A percentile compares a stretch with the other conserved stretches of the same genome.
Evolutionary conservation across 2,113 vertebrate genomes (phyloP).

Genomic region (Pheucticus melanocephalus): DNA sequence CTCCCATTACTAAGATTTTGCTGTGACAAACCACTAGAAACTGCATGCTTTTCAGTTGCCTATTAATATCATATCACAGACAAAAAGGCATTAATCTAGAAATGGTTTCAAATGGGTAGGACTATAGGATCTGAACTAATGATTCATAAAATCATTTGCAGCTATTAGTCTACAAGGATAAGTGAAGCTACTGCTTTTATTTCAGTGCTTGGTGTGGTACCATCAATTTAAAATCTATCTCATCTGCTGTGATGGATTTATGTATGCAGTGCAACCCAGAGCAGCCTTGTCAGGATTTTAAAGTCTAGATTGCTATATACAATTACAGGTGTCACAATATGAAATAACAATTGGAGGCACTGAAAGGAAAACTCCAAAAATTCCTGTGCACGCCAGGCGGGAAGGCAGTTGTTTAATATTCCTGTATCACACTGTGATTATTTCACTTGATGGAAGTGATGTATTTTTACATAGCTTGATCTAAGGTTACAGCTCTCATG

Average conservation of each 20-base stretch:
- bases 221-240: constrained; percentile 70
- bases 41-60: not conserved
- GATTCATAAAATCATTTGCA: constrained; percentile 75
- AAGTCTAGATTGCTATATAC: constrained; percentile 50
- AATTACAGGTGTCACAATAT: constrained; percentile 64
- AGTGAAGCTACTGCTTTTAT: constrained; percentile 64
- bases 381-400: not conserved
- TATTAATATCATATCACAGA: constrained; percentile 46
- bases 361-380: not conserved
- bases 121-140: constrained; percentile 69
- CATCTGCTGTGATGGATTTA: constrained; percentile 21
- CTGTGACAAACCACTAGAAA: not conserved
- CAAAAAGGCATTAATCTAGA: constrained; percentile 64
- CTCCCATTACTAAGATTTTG: not conserved
- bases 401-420: constrained; percentile 39
- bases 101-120: constrained; percentile 56
- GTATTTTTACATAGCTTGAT: constrained; percentile 3
- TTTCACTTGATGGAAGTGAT: constrained; percentile 22
- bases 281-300: constrained; percentile 43
- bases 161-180: constrained; percentile 67
- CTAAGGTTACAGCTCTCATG: constrained; percentile 16
- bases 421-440: constrained; percentile 1
- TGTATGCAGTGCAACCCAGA: constrained; percentile 26
- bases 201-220: constrained; percentile 51
- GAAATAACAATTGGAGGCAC: constrained; percentile 47